Evolutionary conservation across 2,797 vertebrate genomes (phyloP).

Genomic region (Smutsia gigantea): DNA sequence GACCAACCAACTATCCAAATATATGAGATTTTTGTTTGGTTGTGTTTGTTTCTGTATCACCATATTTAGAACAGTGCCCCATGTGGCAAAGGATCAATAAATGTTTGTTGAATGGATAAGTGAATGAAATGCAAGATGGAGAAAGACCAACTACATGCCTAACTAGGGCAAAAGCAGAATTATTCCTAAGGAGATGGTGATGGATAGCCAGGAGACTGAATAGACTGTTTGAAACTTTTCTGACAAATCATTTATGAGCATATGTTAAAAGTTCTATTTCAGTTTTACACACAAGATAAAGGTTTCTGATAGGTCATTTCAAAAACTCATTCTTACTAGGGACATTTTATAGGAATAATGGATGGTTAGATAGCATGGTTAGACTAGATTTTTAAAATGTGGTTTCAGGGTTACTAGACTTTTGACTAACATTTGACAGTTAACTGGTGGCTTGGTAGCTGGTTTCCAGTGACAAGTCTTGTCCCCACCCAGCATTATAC

Average conservation of each 20-base stretch:
- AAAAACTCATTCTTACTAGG: constrained; percentile 24
- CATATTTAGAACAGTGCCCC: background rate
- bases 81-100: background rate
- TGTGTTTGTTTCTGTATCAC: background rate
- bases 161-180: background rate
- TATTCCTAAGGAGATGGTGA: background rate
- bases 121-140: background rate
- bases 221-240: background rate
- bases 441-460: background rate
- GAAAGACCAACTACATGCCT: background rate
- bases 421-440: background rate
- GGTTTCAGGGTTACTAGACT: background rate
- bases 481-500: background rate
- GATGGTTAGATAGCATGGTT: background rate
- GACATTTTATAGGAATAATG: background rate
- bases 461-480: background rate
- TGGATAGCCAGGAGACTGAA: background rate
- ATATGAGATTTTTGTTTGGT: background rate
- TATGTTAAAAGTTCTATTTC: constrained; percentile 12
- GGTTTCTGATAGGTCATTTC: background rate
- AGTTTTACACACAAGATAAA: background rate
- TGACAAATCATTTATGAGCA: constrained; percentile 3
- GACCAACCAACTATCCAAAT: background rate
- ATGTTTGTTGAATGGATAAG: constrained; percentile 13
- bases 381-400: constrained; percentile 29